phyloP scores from a whole-genome alignment of 2,113 vertebrate genomes.

The Channa argus region DNA sequence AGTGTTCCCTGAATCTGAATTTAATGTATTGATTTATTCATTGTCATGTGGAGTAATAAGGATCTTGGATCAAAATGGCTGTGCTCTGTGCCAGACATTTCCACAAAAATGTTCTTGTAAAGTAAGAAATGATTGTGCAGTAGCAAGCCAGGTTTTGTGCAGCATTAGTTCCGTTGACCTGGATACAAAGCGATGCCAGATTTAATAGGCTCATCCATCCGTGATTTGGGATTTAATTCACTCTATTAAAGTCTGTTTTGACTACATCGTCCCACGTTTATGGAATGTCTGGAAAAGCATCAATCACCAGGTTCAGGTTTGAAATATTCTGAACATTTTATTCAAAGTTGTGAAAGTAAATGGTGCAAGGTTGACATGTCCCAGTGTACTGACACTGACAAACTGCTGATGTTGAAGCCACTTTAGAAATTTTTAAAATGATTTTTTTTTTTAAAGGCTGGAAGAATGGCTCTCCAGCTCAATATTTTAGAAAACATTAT shows the following conservation, averaged over 20 bases:
- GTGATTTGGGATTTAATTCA: conserved; percentile 64
- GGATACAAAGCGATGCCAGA: conserved; percentile 66
- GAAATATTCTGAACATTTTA: conserved; percentile 31
- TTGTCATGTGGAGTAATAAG: conserved; percentile 69
- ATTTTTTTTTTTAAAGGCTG: background rate
- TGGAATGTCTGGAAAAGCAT: conserved; percentile 45
- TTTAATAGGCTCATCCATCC: conserved; percentile 72
- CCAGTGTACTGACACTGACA: background rate
- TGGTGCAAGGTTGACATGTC: conserved; percentile 6
- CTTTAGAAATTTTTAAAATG: background rate
- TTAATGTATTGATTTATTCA: conserved; percentile 77
- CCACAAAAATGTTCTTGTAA: conserved; percentile 73
- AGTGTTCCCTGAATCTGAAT: conserved; percentile 65
- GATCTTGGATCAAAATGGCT: conserved; percentile 58
- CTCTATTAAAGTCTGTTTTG: conserved; percentile 65
- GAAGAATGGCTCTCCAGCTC: background rate
- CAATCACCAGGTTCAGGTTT: conserved; percentile 19
- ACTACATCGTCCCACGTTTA: conserved; percentile 49
- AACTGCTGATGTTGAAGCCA: background rate
- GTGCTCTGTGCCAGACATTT: conserved; percentile 62
- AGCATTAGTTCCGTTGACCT: conserved; percentile 66
- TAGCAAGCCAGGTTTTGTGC: conserved; percentile 68
- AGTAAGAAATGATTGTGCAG: conserved; percentile 70
- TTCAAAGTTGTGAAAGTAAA: conserved; percentile 12
- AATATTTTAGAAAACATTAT: background rate